Percentiles rank a stretch among this genome's conserved stretches.
Conservation (phyloP, 2,113 vertebrate genomes). For the Calidris pugnax region DNA sequence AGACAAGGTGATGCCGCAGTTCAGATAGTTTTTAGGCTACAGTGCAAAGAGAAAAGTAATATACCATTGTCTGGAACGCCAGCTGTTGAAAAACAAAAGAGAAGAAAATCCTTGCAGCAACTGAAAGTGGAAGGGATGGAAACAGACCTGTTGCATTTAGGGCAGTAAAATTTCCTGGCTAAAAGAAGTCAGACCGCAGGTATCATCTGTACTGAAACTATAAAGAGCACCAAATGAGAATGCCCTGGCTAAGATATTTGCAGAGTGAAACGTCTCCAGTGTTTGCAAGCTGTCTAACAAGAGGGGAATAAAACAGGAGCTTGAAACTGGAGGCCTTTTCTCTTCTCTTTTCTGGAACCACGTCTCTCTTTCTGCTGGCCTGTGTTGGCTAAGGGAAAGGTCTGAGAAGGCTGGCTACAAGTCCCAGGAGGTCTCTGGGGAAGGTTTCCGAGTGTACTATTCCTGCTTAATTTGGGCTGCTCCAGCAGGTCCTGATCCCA, state of each 20-base stretch:
- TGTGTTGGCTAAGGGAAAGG: not conserved
- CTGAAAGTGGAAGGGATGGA: not conserved
- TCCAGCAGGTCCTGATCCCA: not conserved
- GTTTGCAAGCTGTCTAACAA: not conserved
- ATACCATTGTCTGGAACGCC: not conserved
- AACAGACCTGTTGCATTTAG: not conserved
- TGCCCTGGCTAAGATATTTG: not conserved
- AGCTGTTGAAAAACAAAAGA: not conserved
- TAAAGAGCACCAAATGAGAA: not conserved
- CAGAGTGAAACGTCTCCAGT: not conserved
- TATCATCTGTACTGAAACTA: not conserved
- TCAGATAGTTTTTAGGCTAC: not conserved
- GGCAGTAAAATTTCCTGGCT: not conserved
- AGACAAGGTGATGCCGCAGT: not conserved
- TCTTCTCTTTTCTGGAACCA: not conserved
- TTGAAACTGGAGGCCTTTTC: not conserved
- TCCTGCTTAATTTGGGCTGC: not conserved
- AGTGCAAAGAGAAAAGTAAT: not conserved
- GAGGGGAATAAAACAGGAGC: not conserved
- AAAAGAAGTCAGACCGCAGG: not conserved
- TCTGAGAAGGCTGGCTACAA: not conserved
- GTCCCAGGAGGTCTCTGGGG: not conserved
- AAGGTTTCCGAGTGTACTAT: not conserved
- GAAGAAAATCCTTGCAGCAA: not conserved
- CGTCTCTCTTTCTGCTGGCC: not conserved